phyloP scores from a whole-genome alignment of 2,797 vertebrate species.

The Buceros bicornis region DNA sequence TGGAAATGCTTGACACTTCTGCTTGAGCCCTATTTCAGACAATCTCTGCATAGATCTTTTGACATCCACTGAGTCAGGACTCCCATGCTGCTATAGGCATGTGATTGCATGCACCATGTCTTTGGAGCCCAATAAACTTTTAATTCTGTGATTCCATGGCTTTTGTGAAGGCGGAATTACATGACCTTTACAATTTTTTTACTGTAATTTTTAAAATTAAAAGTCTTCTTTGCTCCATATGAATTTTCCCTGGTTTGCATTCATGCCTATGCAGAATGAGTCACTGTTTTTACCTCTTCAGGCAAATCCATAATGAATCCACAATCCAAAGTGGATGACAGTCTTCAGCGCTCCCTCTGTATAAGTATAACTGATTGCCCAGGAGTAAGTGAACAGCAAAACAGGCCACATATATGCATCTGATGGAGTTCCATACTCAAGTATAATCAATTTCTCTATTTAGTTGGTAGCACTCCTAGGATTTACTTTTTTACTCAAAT shows the following conservation, averaged over 20 bases:
- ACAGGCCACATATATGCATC: not conserved
- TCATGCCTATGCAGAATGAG: not conserved
- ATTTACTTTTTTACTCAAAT: not conserved
- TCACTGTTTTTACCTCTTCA: not conserved
- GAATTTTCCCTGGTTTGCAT: not conserved
- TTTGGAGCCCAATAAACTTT: not conserved
- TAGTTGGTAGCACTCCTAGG: not conserved
- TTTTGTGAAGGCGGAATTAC: not conserved
- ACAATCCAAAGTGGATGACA: not conserved
- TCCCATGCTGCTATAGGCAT: not conserved
- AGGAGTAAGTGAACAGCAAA: not conserved
- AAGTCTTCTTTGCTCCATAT: not conserved
- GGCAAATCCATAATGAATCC: not conserved
- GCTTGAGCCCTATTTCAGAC: not conserved
- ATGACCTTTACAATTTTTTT: rapidly evolving
- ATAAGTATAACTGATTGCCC: not conserved
- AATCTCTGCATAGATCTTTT: not conserved
- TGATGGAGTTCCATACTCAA: not conserved
- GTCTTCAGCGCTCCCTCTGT: not conserved
- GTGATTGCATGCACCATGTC: rapidly evolving
- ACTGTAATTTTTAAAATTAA: not conserved
- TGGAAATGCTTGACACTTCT: not conserved
- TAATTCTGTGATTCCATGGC: not conserved
- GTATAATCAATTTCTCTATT: not conserved
- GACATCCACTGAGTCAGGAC: not conserved